Base-by-base conservation (phyloP, 2,797 vertebrate species). In the Argya squamiceps region DNA sequence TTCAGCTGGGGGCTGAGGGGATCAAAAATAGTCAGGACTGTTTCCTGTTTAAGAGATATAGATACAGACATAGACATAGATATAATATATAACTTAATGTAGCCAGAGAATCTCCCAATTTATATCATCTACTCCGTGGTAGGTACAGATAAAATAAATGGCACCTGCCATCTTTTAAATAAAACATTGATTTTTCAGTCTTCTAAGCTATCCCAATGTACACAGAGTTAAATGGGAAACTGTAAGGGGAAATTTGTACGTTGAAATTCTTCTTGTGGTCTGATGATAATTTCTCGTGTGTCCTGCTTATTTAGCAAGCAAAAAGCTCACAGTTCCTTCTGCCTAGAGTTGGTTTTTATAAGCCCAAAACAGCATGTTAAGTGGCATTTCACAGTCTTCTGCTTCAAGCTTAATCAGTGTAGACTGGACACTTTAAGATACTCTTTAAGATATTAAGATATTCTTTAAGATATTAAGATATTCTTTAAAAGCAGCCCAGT, bases 321-420 rank as follows among this genome's bases (percentile, higher is more conserved):
- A 77, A 93, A 95, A 90, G 19, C 60, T 76, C 50, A 56, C 64
- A 34, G 65, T 69, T 70, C 75, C 73, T 88, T 69, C 63, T 65
- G 58, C 62, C 24, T 47, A 8, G 39, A 44, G 26, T 29, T 85
- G 47, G 3, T 75, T 95, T 79, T 84, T 36, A 53, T 29, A 41
- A 84, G 85, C 67, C 84, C 84, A 79, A 88, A 93, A 3, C 67
- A 88, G 56, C 47, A 46, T 5, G 81, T 76, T 80, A 90, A 91
- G 78, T 79, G 43, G 63, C 65, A 92, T 96, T 90, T 91, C 94
- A 88, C 49, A 88, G 80, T 46, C 62, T 34, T 71, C 67, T 83
- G 64, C 73, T 78, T 49, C 84, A 80, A 93, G 79, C 68, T 65
- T 85, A 50, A 91, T 85, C 59, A 26, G 29, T 95, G 92, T 84